Evolutionary conservation across 2,797 vertebrate species (phyloP), one percentile per base, ranked within the genome.

Genomic region (Salmo trutta): DNA sequence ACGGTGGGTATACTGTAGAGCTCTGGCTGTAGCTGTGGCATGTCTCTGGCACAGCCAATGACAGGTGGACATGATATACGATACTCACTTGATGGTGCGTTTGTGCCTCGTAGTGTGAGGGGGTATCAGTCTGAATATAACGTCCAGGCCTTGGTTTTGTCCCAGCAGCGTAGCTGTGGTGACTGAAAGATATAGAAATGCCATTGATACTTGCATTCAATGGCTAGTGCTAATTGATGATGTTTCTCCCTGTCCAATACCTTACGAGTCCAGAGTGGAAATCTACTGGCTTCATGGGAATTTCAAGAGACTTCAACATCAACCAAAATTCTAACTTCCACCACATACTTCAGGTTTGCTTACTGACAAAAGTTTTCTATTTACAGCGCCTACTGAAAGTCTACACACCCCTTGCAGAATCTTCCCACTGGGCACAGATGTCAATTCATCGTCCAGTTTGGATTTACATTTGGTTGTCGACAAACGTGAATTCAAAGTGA

Each of bases 61-160:
- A 81, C 72, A 73, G 74, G 85, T 85, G 77, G 59, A 14, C 14
- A 75, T 54, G 79, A 83, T 67, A 79, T 47, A 52, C 2, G 16
- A 64, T 86, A 84, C 86, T 71, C 93, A 98, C 97, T 95, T 98
- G 90, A 96, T 90, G 3, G 91, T 91, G 77, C 81, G 91, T 69
- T 93, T 81, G 56, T 91, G 89, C 79, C 90, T 94, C 85, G 85
- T 92, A 82, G 93, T 94, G 70, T 95, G 95, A 4, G 93, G 94
- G 54, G 94, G 91, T 84, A 98, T 94, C 83, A 96, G 93, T 72
- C 86, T 87, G 91, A 97, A 95, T 83, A 97, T 91, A 74, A 95
- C 84, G 27, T 98, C 96, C 90, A 97, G 91, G 0, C 96, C 95
- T 79, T 94, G 92, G 64, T 95, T 97, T 83, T 95, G 89, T 56